Evolutionary conservation across 2,888 invertebrate species (phyloP).

Genomic region (Phortica magna): DNA sequence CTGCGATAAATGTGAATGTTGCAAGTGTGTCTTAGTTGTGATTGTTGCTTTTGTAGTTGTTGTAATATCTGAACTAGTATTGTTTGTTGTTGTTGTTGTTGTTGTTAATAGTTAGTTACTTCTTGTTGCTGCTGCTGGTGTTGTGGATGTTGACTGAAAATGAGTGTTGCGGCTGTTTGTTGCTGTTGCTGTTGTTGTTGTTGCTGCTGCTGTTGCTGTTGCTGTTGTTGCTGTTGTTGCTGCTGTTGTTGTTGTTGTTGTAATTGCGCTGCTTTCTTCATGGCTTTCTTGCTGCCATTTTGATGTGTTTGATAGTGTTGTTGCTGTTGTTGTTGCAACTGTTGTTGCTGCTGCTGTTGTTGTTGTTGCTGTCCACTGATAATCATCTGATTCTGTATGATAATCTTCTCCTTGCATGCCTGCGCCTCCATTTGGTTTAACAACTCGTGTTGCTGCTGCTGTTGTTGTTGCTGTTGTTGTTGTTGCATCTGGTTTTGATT

Average conservation of each 20-base stretch:
- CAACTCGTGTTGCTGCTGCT: constrained; percentile 51
- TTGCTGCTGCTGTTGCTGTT: constrained; percentile 49
- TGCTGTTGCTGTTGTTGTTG: constrained; percentile 60
- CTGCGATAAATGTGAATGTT: constrained; percentile 45
- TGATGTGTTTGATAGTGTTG: constrained; percentile 38
- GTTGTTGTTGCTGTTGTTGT: constrained; percentile 79
- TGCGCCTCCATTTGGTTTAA: constrained; percentile 56
- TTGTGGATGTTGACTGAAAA: constrained; percentile 56
- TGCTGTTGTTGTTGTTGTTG: constrained; percentile 38
- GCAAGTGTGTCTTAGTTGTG: constrained; percentile 43
- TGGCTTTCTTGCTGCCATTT: constrained; percentile 2
- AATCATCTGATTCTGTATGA: constrained; percentile 77
- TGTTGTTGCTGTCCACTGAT: constrained; percentile 74
- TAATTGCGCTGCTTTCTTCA: not conserved
- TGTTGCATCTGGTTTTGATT: constrained; percentile 78
- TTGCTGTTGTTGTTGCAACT: constrained; percentile 44
- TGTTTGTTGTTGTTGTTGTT: constrained; percentile 52
- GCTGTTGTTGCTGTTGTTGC: no score
- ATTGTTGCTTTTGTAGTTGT: constrained; percentile 52
- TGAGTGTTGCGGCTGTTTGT: constrained; percentile 42
- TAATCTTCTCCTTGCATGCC: constrained; percentile 72
- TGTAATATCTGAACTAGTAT: constrained; percentile 46
- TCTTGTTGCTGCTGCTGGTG: constrained; percentile 56
- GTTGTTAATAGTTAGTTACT: constrained; percentile 71
- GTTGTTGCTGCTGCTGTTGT: constrained; percentile 71